Base-by-base conservation (phyloP, 2,888 invertebrate species). In the Cerceris ruficornis region DNA sequence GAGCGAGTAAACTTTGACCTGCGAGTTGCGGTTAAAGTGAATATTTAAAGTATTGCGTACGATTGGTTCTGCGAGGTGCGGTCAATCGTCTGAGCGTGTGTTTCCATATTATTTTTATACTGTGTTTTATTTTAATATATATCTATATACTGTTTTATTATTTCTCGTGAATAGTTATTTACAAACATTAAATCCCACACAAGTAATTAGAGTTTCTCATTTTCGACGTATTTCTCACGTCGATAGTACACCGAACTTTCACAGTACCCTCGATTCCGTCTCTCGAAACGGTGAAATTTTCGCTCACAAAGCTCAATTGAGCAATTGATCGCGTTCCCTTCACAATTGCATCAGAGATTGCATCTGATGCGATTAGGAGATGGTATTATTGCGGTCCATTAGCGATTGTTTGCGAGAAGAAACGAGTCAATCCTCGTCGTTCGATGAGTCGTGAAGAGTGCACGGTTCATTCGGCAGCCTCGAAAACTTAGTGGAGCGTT, bases 371-470 rank as follows among this genome's bases (percentile, higher is more conserved):
- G 86, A 84, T 86, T 86, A 82, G 69, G 69, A 62, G 60, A 52
- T 55, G 82, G 80, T 83, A 88, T 90, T 89, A 88, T 88, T 78
- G 84, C 87, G 90, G 84, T 87, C 88, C 89, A 87, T 91, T 90
- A 86, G 83, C 87, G 86, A 88, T 89, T 88, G 87, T 86, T 91
- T 87, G 85, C 80, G 76, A 80, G 82, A 85, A 85, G 75, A 78
- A 83, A 77, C 81, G 76, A 84, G 83, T 86, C 85, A 83, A 87
- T 87, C 80, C 85, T 85, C 80, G 76, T 73, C 83, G 88, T 81
- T 81, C 84, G 84, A 81, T 85, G 86, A 83, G 79, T 86, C 86
- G 86, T 82, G 68, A 88, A 72, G 61, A 75, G 68, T 67, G 57
- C 74, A 54, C 43, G 80, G 61, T 75, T 70, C 74, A 43, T 64